phyloP scores from a whole-genome alignment of 2,888 invertebrate genomes.

The Magallana nippona region DNA sequence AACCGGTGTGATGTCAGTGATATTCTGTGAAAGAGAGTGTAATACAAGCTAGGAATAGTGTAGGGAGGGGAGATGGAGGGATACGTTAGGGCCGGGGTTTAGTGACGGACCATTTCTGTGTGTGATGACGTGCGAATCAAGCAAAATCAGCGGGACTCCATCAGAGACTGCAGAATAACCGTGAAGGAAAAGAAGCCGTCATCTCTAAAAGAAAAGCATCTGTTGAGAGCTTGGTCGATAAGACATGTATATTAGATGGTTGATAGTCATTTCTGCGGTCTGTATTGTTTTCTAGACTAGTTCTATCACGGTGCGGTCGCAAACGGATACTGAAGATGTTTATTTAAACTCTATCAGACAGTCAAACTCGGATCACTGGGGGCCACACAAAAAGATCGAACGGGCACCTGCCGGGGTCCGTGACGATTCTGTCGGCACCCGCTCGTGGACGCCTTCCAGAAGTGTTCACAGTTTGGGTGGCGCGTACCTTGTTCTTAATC shows the following conservation, averaged over 20 bases:
- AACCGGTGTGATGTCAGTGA: neutral
- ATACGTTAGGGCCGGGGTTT: neutral
- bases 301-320: conserved; percentile 17
- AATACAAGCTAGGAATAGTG: conserved; percentile 6
- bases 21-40: conserved; percentile 34
- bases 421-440: neutral
- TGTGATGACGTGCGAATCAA: conserved; percentile 14
- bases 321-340: conserved; percentile 21
- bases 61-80: neutral
- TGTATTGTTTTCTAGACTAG: conserved; percentile 22
- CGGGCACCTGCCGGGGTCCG: conserved; percentile 18
- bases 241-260: neutral
- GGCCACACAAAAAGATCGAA: conserved; percentile 14
- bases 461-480: neutral
- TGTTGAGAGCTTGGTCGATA: neutral
- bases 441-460: neutral
- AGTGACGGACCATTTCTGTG: conserved; percentile 27
- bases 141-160: conserved; percentile 1
- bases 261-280: neutral
- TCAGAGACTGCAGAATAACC: neutral
- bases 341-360: conserved; percentile 32
- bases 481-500: neutral
- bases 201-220: conserved; percentile 7
- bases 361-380: conserved; percentile 10
- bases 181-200: conserved; percentile 17